Conservation (phyloP, 1,140 invertebrate species). For the Palaemon carinicauda region DNA sequence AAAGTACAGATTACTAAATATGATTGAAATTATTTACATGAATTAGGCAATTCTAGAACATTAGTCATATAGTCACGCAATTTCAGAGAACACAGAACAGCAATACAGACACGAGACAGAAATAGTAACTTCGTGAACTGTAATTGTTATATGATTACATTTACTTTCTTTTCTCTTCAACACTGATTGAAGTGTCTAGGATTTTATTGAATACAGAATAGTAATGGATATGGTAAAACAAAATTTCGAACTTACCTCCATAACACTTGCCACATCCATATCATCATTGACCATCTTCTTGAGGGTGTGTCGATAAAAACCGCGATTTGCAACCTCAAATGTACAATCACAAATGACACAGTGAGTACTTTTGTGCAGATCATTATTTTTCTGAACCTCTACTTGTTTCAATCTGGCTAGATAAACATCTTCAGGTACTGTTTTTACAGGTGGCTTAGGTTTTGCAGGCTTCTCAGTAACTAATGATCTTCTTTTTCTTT, state of each 20-base stretch:
- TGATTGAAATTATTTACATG: too few species aligned
- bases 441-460: too few species aligned
- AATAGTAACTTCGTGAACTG: too few species aligned
- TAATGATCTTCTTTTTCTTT: too few species aligned
- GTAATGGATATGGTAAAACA: not conserved
- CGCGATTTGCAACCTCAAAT: constrained; percentile 29
- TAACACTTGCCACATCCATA: constrained; percentile 38
- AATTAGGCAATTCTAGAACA: too few species aligned
- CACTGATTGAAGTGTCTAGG: not conserved
- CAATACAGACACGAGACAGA: too few species aligned
- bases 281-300: constrained; percentile 45
- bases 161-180: not conserved
- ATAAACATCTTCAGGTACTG: too few species aligned
- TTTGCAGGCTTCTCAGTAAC: too few species aligned
- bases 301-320: constrained; percentile 16
- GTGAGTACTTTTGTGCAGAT: constrained; percentile 21
- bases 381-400: not conserved
- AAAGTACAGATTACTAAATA: too few species aligned
- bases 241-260: constrained; percentile 11
- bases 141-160: too few species aligned
- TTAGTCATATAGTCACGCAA: too few species aligned
- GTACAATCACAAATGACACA: constrained; percentile 37
- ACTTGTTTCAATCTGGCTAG: not conserved
- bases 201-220: not conserved
- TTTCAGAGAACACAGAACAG: too few species aligned